Evolutionary conservation across 2,888 invertebrate genomes (phyloP).

Genomic region (Hoplodrina blanda): DNA sequence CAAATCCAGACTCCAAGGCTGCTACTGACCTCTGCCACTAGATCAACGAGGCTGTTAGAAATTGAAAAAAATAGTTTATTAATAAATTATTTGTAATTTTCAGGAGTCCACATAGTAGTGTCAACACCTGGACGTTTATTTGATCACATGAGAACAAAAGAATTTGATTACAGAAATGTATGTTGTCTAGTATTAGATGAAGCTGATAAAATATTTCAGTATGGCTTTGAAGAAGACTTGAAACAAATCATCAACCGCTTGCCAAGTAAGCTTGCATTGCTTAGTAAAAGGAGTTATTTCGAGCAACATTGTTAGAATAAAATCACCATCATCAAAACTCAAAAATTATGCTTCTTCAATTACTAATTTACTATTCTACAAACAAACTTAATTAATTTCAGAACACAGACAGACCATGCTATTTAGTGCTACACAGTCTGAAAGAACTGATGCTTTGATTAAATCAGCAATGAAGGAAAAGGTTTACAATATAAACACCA

Average conservation of each 20-base stretch:
- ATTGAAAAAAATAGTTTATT: no score
- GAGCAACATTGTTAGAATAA: no score
- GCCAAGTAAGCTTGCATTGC: slow-evolving; percentile 93
- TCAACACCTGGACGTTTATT: slow-evolving; percentile 98
- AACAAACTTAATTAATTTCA: slow-evolving; percentile 75
- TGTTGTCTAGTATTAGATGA: slow-evolving; percentile 98
- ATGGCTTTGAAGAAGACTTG: slow-evolving; percentile 99
- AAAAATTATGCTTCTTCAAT: no score
- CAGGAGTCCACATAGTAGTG: slow-evolving; percentile 96
- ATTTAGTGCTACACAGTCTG: slow-evolving; percentile 98
- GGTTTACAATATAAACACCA: slow-evolving; percentile 97
- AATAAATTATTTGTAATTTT: slow-evolving; percentile 57
- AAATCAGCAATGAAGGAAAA: slow-evolving; percentile 97
- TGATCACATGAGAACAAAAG: slow-evolving; percentile 97
- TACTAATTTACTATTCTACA: no score
- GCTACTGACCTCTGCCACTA: no score
- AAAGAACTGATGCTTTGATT: slow-evolving; percentile 96
- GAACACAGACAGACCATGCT: slow-evolving; percentile 98
- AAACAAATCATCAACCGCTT: slow-evolving; percentile 97
- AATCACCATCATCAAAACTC: no score
- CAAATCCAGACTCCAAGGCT: no score
- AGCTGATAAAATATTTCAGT: slow-evolving; percentile 98
- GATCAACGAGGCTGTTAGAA: no score
- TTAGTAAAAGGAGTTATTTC: not conserved
- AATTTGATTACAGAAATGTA: slow-evolving; percentile 97